phyloP scores from a whole-genome alignment of 1,140 invertebrate species.

The Leptinotarsa texana region DNA sequence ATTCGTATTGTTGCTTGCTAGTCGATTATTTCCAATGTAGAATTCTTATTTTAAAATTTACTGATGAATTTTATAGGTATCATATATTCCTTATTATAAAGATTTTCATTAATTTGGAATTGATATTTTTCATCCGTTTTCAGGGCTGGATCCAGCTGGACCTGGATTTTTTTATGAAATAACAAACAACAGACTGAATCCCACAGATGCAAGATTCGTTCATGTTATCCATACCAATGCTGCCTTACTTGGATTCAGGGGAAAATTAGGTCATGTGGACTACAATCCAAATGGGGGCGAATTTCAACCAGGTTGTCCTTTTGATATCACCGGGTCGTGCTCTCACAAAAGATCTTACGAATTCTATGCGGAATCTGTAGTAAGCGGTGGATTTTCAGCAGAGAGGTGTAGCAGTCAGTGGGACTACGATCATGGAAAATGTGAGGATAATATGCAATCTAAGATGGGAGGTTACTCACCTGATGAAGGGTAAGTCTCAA shows the following conservation, averaged over 20 bases:
- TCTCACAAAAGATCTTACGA: conserved; percentile 62
- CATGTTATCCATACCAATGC: conserved; percentile 69
- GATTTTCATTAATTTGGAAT: neutral
- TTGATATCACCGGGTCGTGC: conserved; percentile 55
- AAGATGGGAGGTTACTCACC: conserved; percentile 21
- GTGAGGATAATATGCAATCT: conserved; percentile 54
- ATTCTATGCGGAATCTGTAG: conserved; percentile 45
- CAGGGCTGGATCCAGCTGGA: conserved; percentile 61
- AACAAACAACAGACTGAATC: conserved; percentile 62
- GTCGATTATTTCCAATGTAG: too few relatives aligned
- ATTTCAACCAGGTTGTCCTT: conserved; percentile 69
- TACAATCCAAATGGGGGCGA: conserved; percentile 73
- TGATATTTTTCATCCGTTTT: neutral
- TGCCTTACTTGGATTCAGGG: conserved; percentile 63
- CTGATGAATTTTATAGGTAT: too few relatives aligned
- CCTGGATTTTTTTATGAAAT: conserved; percentile 59
- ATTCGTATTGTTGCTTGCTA: too few relatives aligned
- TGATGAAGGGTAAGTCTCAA: neutral
- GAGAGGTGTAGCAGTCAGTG: conserved; percentile 62
- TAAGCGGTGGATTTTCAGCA: conserved; percentile 52
- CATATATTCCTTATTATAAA: neutral
- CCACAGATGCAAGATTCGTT: conserved; percentile 64
- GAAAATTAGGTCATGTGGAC: conserved; percentile 68
- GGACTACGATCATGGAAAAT: conserved; percentile 60
- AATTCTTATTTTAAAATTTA: too few relatives aligned